phyloP scores from a whole-genome alignment of 2,797 vertebrate species.

The Lepus townsendii region DNA sequence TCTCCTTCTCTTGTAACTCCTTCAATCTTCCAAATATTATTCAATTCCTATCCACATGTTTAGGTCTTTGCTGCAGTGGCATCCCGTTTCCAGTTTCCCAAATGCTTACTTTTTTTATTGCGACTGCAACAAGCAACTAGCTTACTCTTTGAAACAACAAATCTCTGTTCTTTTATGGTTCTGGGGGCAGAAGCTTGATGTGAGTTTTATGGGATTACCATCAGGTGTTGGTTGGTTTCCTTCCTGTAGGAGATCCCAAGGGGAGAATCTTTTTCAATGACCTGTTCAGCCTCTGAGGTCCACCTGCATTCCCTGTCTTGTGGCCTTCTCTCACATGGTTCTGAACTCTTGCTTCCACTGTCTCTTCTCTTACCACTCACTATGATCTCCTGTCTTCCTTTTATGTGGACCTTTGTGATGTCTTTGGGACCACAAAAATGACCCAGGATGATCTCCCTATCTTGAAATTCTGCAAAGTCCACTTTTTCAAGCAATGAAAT shows the following conservation, averaged over 20 bases:
- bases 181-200: background rate
- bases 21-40: background rate
- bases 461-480: background rate
- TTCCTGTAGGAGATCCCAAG: background rate
- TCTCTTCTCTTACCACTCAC: background rate
- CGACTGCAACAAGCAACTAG: background rate
- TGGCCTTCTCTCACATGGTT: background rate
- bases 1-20: background rate
- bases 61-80: background rate
- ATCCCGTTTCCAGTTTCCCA: background rate
- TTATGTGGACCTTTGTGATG: background rate
- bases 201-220: background rate
- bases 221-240: background rate
- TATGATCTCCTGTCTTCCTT: background rate
- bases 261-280: background rate
- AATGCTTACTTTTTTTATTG: background rate
- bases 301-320: background rate
- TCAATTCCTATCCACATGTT: background rate
- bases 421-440: background rate
- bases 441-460: background rate
- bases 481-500: background rate
- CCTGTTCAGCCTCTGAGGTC: background rate
- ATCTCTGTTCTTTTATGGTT: background rate
- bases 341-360: background rate
- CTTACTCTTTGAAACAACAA: no score